A percentile compares a stretch with the other conserved stretches of the same genome.
Conservation (phyloP, 2,113 vertebrate species). For the Candoia aspera region DNA sequence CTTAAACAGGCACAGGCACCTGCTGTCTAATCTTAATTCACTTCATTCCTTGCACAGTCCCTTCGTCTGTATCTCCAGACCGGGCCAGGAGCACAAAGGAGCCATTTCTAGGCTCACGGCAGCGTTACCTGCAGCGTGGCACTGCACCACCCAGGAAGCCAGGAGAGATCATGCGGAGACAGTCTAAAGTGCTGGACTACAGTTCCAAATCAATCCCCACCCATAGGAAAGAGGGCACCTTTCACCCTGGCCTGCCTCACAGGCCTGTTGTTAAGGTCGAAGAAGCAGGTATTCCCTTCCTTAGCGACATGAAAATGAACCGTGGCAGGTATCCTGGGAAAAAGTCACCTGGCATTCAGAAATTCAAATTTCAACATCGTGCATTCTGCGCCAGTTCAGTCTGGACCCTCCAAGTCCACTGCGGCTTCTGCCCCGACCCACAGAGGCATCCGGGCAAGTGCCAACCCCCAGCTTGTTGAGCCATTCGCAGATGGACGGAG, state of each 20-base stretch:
- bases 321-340: accelerated
- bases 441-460: too few species aligned
- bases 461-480: too few species aligned
- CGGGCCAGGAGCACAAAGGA: too few species aligned
- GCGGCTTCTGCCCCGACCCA: too few species aligned
- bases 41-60: too few species aligned
- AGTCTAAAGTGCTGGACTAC: background rate
- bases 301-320: too few species aligned
- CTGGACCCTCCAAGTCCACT: too few species aligned
- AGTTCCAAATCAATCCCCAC: background rate
- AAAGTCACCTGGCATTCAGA: background rate
- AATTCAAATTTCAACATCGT: background rate
- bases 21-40: background rate
- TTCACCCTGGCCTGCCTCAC: background rate
- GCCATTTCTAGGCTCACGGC: background rate
- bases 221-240: accelerated
- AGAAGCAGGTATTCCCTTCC: background rate
- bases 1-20: background rate
- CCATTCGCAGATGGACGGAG: too few species aligned
- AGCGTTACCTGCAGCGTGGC: too few species aligned
- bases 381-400: background rate
- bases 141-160: too few species aligned
- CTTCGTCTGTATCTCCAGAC: background rate
- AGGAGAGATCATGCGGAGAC: background rate
- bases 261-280: background rate